Conservation (phyloP, 2,113 vertebrate species). For the Dascyllus trimaculatus region DNA sequence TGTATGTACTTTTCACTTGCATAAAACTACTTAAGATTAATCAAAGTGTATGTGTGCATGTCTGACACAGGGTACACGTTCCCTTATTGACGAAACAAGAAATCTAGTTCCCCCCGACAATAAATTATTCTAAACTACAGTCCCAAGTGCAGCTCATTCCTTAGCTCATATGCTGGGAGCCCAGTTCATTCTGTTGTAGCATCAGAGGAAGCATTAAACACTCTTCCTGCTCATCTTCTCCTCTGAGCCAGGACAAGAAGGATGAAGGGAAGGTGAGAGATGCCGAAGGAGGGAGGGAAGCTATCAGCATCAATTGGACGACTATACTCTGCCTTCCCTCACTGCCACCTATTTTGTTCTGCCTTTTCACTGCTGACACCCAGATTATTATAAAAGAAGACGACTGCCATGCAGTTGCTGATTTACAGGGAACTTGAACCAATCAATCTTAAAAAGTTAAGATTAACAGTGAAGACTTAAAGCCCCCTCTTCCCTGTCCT, state of each 20-base stretch:
- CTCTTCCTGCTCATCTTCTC: conserved; percentile 69
- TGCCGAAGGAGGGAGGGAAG: conserved; percentile 46
- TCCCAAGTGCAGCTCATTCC: conserved; percentile 64
- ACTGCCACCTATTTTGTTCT: conserved; percentile 59
- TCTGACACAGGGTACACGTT: conserved; percentile 12
- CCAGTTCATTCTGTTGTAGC: conserved; percentile 68
- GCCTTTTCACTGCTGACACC: conserved; percentile 59
- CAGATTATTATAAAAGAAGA: conserved; percentile 83
- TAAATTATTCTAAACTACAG: conserved; percentile 70
- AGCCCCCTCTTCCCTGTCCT: conserved; percentile 31
- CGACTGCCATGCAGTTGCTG: conserved; percentile 68
- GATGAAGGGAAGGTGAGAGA: conserved; percentile 58
- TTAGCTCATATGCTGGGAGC: conserved; percentile 31
- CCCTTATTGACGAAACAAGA: conserved; percentile 61
- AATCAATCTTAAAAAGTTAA: conserved; percentile 82
- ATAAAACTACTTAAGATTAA: not conserved
- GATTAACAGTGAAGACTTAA: conserved; percentile 79
- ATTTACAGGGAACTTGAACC: conserved; percentile 76
- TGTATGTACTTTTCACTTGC: not conserved
- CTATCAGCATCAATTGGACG: conserved; percentile 71
- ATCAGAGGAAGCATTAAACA: conserved; percentile 77
- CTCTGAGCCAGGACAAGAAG: conserved; percentile 53
- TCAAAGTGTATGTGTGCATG: not conserved
- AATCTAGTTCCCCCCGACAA: conserved; percentile 54
- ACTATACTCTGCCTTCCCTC: conserved; percentile 46